Base-by-base conservation (phyloP, 2,797 vertebrate species). In the Scomberomorus guttatus region DNA sequence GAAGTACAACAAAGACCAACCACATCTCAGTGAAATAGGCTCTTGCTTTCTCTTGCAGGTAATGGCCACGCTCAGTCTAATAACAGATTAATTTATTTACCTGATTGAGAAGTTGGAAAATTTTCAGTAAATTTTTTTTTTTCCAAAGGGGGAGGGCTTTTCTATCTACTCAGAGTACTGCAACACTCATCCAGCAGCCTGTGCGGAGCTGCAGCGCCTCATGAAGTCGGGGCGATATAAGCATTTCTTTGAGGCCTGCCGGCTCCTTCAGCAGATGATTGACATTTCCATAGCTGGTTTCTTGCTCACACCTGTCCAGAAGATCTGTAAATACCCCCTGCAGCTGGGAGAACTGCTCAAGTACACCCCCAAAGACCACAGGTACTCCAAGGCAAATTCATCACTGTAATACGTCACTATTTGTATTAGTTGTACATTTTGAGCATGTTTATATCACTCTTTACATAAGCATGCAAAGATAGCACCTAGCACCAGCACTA, bases 241-340 rank as follows among this genome's bases (percentile, higher is more conserved):
- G 14, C 98, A 99, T 89, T 99, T 99, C 94, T 99, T 99, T 1
- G 98, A 99, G 89, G 97, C 98, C 64, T 99, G 98, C 82, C 97
- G 98, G 42, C 95, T 99, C 77, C 97, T 98, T 27, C 98, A 99
- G 92, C 97, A 99, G 93, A 99, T 99, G 98, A 99, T 99, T 12
- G 96, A 99, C 93, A 99, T 99, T 75, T 98, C 98, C 58, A 96
- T 99, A 1, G 96, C 98, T 0, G 98, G 98, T 62, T 99, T 99
- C 90, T 95, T 99, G 77, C 97, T 99, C 81, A 99, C 98, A 0
- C 98, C 98, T 0, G 98, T 99, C 73, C 98, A 99, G 95, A 99
- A 99, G 94, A 99, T 99, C 94, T 99, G 98, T 91, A 99, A 99
- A 93, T 99, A 99, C 79, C 98, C 98, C 0, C 92, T 99, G 80